Conservation (phyloP, 2,888 invertebrate genomes). For the Agrilus mali region DNA sequence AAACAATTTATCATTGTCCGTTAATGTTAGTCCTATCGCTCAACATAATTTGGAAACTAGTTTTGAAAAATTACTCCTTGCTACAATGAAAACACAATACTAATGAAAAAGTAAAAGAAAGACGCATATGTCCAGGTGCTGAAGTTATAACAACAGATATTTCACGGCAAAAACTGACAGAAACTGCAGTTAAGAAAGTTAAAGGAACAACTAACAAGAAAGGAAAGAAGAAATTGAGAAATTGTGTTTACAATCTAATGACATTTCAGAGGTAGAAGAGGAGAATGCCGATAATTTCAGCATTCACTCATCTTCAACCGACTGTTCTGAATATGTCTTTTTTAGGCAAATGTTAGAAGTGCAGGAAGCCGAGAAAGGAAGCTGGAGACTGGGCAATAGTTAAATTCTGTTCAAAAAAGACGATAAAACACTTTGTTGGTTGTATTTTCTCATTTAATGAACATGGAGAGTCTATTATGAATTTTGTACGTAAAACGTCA, state of each 20-base stretch:
- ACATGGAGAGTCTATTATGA: too few species aligned
- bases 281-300: background rate
- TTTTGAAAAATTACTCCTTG: slow-evolving; percentile 1
- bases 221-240: background rate
- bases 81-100: slow-evolving; percentile 1
- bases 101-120: background rate
- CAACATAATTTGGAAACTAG: background rate
- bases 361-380: too few species aligned
- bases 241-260: background rate
- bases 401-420: too few species aligned
- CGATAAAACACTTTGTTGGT: too few species aligned
- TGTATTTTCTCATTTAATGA: too few species aligned
- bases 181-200: too few species aligned
- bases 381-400: too few species aligned
- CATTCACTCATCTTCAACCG: background rate
- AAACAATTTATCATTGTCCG: background rate
- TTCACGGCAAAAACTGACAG: background rate
- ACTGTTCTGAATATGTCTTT: background rate
- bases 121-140: slow-evolving; percentile 1
- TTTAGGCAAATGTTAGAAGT: background rate
- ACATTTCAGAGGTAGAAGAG: background rate
- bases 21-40: background rate
- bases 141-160: slow-evolving; percentile 1
- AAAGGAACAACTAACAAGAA: too few species aligned
- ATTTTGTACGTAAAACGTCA: too few species aligned